A percentile compares a stretch with the other conserved stretches of the same genome.
These are phyloP conservation scores for Plebejus anna DNA, from an alignment of 2,888 invertebrate genomes.

Conservation along the genomic window DNA sequence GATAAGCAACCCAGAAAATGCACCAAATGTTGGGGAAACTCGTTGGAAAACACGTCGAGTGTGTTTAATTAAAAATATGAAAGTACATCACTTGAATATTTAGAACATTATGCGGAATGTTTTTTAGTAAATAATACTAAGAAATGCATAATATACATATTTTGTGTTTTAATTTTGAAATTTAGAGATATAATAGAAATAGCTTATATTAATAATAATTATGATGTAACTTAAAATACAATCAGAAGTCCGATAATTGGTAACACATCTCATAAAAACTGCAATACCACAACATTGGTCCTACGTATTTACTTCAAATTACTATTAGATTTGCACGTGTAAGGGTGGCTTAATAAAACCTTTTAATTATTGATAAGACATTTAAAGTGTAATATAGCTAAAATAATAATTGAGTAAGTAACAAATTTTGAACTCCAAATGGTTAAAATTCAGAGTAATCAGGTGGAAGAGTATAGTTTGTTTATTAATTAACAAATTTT, in stretches of 20 bases:
- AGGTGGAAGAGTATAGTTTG: background rate
- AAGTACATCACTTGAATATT: background rate
- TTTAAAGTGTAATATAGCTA: background rate
- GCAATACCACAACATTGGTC: too few relatives aligned
- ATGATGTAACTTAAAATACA: too few relatives aligned
- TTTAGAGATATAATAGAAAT: too few relatives aligned
- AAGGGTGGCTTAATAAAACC: too few relatives aligned
- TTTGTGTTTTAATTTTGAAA: too few relatives aligned
- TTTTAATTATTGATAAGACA: background rate
- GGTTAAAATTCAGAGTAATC: background rate
- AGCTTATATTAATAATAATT: too few relatives aligned
- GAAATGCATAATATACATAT: too few relatives aligned
- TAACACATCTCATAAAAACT: too few relatives aligned
- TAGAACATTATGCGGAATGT: background rate
- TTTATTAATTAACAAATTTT: slow-evolving; percentile 1
- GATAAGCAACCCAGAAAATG: slow-evolving; percentile 15
- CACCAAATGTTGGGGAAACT: background rate
- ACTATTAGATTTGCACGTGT: too few relatives aligned
- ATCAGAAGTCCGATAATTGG: too few relatives aligned
- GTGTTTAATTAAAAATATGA: background rate
- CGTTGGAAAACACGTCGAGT: background rate
- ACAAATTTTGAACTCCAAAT: background rate
- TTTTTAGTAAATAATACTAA: too few relatives aligned
- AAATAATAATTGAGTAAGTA: background rate
- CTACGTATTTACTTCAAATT: too few relatives aligned